These are phyloP conservation scores for Tiaroga cobitis DNA, from an alignment of 2,797 vertebrate species.

Conservation along the genomic window DNA sequence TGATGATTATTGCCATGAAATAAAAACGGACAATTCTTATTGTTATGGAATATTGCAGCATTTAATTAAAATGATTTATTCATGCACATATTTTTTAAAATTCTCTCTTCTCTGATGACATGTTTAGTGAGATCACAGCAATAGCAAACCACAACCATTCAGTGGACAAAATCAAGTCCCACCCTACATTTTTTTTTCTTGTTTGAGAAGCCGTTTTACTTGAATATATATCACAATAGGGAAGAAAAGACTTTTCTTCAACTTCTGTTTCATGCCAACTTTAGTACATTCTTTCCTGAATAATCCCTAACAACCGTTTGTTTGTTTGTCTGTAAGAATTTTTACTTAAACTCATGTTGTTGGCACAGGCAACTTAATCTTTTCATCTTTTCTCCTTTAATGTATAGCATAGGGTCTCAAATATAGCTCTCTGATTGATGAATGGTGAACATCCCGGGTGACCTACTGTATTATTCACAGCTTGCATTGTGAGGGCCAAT, in stretches of 20 bases:
- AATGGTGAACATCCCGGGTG: background rate
- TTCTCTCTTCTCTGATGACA: too few relatives aligned
- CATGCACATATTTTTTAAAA: too few relatives aligned
- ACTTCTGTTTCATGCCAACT: background rate
- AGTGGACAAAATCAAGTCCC: background rate
- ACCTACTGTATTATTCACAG: background rate
- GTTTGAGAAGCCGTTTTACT: background rate
- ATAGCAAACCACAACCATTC: too few relatives aligned
- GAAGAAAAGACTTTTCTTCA: background rate
- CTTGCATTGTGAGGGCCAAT: background rate
- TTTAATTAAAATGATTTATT: too few relatives aligned
- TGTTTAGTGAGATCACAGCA: too few relatives aligned
- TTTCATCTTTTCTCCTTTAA: slow-evolving; percentile 40
- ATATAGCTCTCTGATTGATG: slow-evolving; percentile 41
- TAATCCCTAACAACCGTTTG: slow-evolving; percentile 67
- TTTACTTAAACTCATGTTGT: slow-evolving; percentile 53
- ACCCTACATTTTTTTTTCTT: background rate
- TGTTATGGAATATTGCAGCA: background rate
- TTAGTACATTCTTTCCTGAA: background rate
- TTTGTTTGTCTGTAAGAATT: slow-evolving; percentile 72
- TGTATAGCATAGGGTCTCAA: slow-evolving; percentile 53
- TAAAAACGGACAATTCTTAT: background rate
- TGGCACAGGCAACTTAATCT: background rate
- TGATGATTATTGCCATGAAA: background rate
- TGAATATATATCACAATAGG: background rate